Evolutionary conservation across 2,888 invertebrate species (phyloP).

Genomic region (Drosophila birchii): DNA sequence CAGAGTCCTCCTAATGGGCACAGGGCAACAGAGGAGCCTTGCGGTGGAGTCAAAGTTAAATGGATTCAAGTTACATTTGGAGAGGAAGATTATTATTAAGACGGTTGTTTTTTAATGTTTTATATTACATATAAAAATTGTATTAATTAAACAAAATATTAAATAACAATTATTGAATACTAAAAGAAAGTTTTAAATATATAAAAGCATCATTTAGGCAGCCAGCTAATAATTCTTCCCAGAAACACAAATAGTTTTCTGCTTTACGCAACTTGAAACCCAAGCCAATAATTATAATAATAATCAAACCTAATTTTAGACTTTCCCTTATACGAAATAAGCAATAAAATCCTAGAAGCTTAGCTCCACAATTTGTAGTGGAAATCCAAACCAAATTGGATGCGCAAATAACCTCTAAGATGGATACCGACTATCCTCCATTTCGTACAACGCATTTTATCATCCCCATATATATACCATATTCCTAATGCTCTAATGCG

Average conservation of each 20-base stretch:
- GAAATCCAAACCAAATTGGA: conserved; percentile 4
- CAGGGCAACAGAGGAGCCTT: not conserved
- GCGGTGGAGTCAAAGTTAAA: conserved; percentile 7
- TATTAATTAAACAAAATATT: too few relatives aligned
- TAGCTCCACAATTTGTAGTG: not conserved
- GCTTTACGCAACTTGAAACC: too few relatives aligned
- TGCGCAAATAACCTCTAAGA: not conserved
- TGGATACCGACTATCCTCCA: conserved; percentile 1
- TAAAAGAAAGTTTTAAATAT: too few relatives aligned
- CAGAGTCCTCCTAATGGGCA: not conserved
- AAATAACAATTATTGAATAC: too few relatives aligned
- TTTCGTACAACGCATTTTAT: conserved; percentile 6
- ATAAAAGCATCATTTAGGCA: too few relatives aligned
- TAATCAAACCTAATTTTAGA: not conserved
- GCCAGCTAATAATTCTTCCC: too few relatives aligned
- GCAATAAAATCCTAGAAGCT: not conserved
- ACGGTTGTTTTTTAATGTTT: too few relatives aligned
- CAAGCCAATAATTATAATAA: not conserved
- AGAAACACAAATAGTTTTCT: too few relatives aligned
- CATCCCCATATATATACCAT: conserved; percentile 5
- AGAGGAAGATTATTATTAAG: too few relatives aligned
- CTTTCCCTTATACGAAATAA: not conserved
- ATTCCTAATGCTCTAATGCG: conserved; percentile 55
- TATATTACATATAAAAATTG: too few relatives aligned
- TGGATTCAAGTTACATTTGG: not conserved